Base-by-base conservation (phyloP, 2,888 invertebrate genomes). In the Cephus spinipes region DNA sequence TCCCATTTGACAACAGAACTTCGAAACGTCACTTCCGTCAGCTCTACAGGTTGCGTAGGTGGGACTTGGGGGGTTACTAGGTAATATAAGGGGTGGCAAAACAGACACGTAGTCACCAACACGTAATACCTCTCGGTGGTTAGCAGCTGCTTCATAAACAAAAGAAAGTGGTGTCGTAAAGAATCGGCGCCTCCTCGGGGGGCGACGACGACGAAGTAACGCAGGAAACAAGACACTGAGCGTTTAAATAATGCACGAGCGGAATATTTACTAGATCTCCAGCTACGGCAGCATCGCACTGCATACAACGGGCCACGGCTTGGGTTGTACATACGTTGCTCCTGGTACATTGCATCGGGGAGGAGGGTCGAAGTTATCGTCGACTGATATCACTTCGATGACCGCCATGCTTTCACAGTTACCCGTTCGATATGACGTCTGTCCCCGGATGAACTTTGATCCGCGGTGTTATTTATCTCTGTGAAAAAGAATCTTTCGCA, bases 231-330 rank as follows among this genome's bases (percentile, higher is more conserved):
- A 88, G 89, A 88, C 86, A 86, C 86, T 85, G 85, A 83, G 76
- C 79, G 82, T 83, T 86, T 89, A 86, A 89, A 89, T 90, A 89
- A 90, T 89, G 86, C 88, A 90, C 89, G 89, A 88, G 85, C 80
- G 73, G 83, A 85, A 87, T 89, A 87, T 88, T 89, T 88, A 87
- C 87, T 81, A 80, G 82, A 12, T 15, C 11, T 12, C 30, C 71
- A 32, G 30, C 31, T 30, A 11, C 30, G 71, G 11, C 15, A 31
- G 23, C 30, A 11, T 32, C 23, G 30, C 71, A 71, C 31, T 32
- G 15, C 31, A 71, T 33, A 11, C 30, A 30, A 23, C 6, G 15
- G 23, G 9, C 15, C 1, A 23, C 2, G 55, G 2, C 55, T 9
- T 23, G 55, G 9, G 15, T 55, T 55, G 23, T 9, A 55, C 55